phyloP scores from a whole-genome alignment of 2,113 vertebrate genomes.

The Nansenia antarctica region DNA sequence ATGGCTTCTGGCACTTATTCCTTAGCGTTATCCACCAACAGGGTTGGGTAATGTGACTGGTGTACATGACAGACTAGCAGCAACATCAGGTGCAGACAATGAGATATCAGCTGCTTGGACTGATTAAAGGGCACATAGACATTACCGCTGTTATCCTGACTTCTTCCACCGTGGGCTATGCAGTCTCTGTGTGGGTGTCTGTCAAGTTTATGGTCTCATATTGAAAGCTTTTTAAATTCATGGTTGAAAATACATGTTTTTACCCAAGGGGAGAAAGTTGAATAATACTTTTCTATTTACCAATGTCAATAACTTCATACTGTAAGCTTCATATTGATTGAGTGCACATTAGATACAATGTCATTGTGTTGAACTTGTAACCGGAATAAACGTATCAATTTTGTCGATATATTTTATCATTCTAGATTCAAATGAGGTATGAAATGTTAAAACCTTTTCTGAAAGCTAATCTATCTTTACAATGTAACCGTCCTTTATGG shows the following conservation, averaged over 20 bases:
- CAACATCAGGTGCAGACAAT: conserved; percentile 61
- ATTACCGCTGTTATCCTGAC: conserved; percentile 41
- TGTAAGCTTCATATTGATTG: neutral
- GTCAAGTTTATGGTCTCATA: neutral
- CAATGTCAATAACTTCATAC: neutral
- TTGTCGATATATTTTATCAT: too few species aligned
- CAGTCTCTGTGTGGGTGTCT: neutral
- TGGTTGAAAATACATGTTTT: neutral
- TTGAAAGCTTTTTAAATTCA: neutral
- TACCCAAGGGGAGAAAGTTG: neutral
- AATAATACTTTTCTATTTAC: neutral
- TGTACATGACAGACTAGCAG: conserved; percentile 46
- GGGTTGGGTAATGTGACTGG: conserved; percentile 65
- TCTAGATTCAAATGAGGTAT: neutral
- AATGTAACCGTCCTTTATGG: neutral
- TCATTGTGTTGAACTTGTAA: too few species aligned
- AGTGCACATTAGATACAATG: neutral
- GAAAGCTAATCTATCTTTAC: neutral
- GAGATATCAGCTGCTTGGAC: conserved; percentile 47
- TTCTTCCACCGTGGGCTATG: conserved; percentile 58
- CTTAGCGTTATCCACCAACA: conserved; percentile 70
- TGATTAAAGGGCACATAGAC: conserved; percentile 43
- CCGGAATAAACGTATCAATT: too few species aligned
- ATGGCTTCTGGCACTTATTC: conserved; percentile 73
- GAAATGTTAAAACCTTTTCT: neutral